Base-by-base conservation (phyloP, 2,888 invertebrate genomes). In the Sylvicola cinctus region DNA sequence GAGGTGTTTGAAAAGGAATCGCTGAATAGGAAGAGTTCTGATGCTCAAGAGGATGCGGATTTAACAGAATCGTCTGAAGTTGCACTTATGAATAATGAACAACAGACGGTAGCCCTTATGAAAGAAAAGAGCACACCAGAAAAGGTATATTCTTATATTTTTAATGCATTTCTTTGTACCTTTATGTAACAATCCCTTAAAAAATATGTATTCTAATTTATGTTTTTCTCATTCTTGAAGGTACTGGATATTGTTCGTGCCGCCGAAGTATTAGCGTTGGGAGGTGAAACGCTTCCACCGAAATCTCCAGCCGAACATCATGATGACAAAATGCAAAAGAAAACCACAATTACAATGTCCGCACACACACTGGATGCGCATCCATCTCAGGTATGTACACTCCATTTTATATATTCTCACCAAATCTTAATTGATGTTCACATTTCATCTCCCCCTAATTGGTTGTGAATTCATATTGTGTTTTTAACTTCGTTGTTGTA, bases 321-420 rank as follows among this genome's bases (percentile, higher is more conserved):
- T 50, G 58, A 58, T 43, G 58, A 60, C 42, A 70, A 70, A 49
- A 68, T 68, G 47, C 62, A 70, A 43, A 88, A 88, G 64, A 88
- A 85, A 37, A 88, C 88, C 42, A 88, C 87, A 10, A 79, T 88
- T 46, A 85, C 88, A 37, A 87, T 88, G 84, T 85, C 84, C 56
- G 87, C 87, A 55, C 88, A 88, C 58, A 85, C 85, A 37, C 63
- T 84, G 46, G 83, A 81, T 43, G 58, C 58, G 38, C 53, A 58
- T 47, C 53, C 54, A 27, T 45, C 51, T 39, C 47, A 49, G 55
- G 68, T 70, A 54, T 65, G 68, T 66, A 12, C 16, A 26, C 16
- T 29, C 10, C 15, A 29, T 14, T 12, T 29, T 14, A 12, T 29
- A 14, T 14, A 6, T 29, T 13, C 29, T 14, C 29, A 29, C 29